phyloP scores from a whole-genome alignment of 2,113 vertebrate species.

The Anolis carolinensis region DNA sequence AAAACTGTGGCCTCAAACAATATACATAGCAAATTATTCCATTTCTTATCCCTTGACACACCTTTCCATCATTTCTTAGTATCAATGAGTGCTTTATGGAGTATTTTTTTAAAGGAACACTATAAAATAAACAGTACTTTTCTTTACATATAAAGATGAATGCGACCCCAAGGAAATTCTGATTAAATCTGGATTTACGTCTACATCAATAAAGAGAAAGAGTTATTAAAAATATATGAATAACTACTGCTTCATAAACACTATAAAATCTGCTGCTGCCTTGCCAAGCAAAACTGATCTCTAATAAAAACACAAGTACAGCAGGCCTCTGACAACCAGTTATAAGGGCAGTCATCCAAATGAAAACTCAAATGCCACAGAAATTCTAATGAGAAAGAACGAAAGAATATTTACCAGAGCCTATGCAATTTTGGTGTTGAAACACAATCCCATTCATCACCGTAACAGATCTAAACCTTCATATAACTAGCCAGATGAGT shows the following conservation, averaged over 20 bases:
- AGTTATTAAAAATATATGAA: constrained; percentile 49
- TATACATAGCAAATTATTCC: constrained; percentile 52
- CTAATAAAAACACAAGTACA: constrained; percentile 67
- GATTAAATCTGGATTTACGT: constrained; percentile 72
- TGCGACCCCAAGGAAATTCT: constrained; percentile 44
- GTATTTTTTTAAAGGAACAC: constrained; percentile 52
- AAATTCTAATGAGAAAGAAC: constrained; percentile 63
- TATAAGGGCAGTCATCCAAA: constrained; percentile 61
- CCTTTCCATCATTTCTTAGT: constrained; percentile 65
- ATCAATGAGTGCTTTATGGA: constrained; percentile 62
- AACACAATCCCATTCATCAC: constrained; percentile 38
- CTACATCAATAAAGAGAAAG: constrained; percentile 53
- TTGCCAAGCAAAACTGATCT: constrained; percentile 65
- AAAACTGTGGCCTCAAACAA: constrained; percentile 54
- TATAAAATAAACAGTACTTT: constrained; percentile 55
- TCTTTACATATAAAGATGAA: constrained; percentile 68
- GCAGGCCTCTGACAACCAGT: constrained; percentile 55
- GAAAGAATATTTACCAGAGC: constrained; percentile 44
- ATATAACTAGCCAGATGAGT: background rate
- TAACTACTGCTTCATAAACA: constrained; percentile 39
- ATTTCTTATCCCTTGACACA: constrained; percentile 62
- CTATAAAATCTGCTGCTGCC: constrained; percentile 46
- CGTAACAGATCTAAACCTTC: constrained; percentile 43
- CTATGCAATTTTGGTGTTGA: constrained; percentile 29
- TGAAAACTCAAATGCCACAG: constrained; percentile 53